Evolutionary conservation across 2,888 invertebrate species (phyloP), one percentile per base, ranked within the genome.

Genomic region (Anagyrus pseudococci): DNA sequence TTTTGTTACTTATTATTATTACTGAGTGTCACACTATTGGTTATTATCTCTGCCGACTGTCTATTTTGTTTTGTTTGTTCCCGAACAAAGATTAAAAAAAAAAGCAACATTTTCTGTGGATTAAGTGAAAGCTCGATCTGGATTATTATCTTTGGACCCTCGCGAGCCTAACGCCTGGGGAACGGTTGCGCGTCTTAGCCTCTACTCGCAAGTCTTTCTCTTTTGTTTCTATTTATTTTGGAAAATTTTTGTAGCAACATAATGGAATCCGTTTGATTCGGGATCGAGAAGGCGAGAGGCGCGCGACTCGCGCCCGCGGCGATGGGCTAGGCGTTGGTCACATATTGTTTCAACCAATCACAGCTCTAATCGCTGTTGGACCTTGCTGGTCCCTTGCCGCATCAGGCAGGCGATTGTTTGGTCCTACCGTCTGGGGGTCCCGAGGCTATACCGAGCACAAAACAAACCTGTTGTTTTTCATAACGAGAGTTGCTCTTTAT

Each of bases 301-400:
- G 47, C 19, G 37, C 41, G 50, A 55, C 61, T 46, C 25, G 19
- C 3, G 61, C 50, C 15, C n/a, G n/a, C n/a, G n/a, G n/a, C n/a
- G n/a, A n/a, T n/a, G n/a, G n/a, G n/a, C n/a, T n/a, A n/a, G n/a
- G n/a, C n/a, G n/a, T n/a, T n/a, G n/a, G n/a, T n/a, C 77, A 77
- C 78, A 77, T 80, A 81, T 80, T 80, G 81, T 80, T 80, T 80
- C 79, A 78, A 78, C 78, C 81, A 81, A 81, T 81, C 81, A 81
- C 81, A 81, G 81, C 80, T 78, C 73, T 76, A 71, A 78, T 72
- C 76, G 81, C 81, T 81, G 81, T 81, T 81, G 81, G 81, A 81
- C 81, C 79, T 76, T 62, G 68, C 70, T 70, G 80, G 81, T 79
- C 78, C 81, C 81, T 81, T 81, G 80, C 80, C 76, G 65, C 70